Base-by-base conservation (phyloP, 2,113 vertebrate species). In the Scalopus aquaticus region DNA sequence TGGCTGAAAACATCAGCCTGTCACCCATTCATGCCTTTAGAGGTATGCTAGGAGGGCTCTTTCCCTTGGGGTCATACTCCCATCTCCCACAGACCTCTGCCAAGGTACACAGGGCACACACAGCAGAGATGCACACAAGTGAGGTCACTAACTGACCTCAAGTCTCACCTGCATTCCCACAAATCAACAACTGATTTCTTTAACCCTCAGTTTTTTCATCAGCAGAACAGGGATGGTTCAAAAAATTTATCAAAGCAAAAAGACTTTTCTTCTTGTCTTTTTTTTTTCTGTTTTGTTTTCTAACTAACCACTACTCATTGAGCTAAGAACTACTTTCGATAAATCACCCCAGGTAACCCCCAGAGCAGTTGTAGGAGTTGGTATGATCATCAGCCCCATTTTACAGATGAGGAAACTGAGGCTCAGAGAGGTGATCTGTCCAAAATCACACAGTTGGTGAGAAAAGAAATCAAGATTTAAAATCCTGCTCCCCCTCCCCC, bases 361-460 rank as follows among this genome's bases (percentile, higher is more conserved):
- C 49, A 46, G 12, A 32, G 37, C 8, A 58, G 37, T 13, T 56
- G 42, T 12, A 24, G 1, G 16, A 39, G 22, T 8, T 2, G 8
- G 5, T 9, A 4, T 5, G n/a, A 67, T 22, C 24, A 30, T 22
- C 17, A 51, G 6, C 11, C 58, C 80, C 65, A 56, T 49, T 51
- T 73, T 28, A 74, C 54, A 80, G 88, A 60, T 19, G 54, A 60
- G 42, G 51, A 39, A 67, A 79, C 51, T 83, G 74, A 91, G 56
- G 46, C 54, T 35, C 10, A 0, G 5, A 28, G 54, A 72, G 39
- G 32, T 64, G 19, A n/a, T 30, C 15, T 11, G 26, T 77, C 39
- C 76, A 74, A 15, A 64, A 37, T n/a, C 91, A 64, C 5, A 10
- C 42, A 86, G 20, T 22, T 32, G 37, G 6, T 46, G 46, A 79